Conservation (phyloP, 1,140 invertebrate genomes). For the Drosophila varians region DNA sequence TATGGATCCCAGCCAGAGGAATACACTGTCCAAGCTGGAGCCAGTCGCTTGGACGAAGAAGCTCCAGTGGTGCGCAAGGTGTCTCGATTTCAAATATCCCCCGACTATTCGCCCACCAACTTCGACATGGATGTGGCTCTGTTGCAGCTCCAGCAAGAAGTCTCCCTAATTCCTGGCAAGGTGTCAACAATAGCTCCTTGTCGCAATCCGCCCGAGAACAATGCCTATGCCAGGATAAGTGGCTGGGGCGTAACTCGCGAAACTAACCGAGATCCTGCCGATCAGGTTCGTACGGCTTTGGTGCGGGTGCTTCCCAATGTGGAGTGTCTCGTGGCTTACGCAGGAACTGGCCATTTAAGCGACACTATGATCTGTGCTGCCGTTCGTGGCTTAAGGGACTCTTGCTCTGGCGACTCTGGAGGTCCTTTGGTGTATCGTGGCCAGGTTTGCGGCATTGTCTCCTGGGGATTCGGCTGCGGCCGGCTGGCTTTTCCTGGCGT, state of each 20-base stretch:
- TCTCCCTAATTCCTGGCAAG: slow-evolving; percentile 25
- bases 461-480: slow-evolving; percentile 86
- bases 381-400: slow-evolving; percentile 65
- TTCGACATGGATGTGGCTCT: slow-evolving; percentile 79
- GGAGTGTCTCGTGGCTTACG: slow-evolving; percentile 65
- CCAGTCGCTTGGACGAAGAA: slow-evolving; percentile 47
- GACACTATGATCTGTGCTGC: slow-evolving; percentile 76
- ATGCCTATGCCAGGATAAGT: slow-evolving; percentile 61
- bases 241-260: slow-evolving; percentile 73
- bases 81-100: slow-evolving; percentile 33
- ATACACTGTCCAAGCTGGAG: slow-evolving; percentile 63
- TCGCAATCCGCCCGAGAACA: slow-evolving; percentile 31
- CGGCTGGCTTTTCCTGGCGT: slow-evolving; percentile 89
- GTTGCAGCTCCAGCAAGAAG: slow-evolving; percentile 28
- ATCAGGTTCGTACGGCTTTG: slow-evolving; percentile 60
- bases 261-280: slow-evolving; percentile 38
- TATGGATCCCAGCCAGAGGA: slow-evolving; percentile 35
- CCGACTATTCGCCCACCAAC: slow-evolving; percentile 43
- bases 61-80: slow-evolving; percentile 47
- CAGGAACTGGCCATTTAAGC: slow-evolving; percentile 51
- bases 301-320: slow-evolving; percentile 48
- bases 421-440: slow-evolving; percentile 86
- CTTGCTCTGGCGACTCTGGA: slow-evolving; percentile 88
- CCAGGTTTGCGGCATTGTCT: slow-evolving; percentile 87
- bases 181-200: slow-evolving; percentile 56